Evolutionary conservation across 2,113 vertebrate genomes (phyloP).

Genomic region (Delphinus delphis): DNA sequence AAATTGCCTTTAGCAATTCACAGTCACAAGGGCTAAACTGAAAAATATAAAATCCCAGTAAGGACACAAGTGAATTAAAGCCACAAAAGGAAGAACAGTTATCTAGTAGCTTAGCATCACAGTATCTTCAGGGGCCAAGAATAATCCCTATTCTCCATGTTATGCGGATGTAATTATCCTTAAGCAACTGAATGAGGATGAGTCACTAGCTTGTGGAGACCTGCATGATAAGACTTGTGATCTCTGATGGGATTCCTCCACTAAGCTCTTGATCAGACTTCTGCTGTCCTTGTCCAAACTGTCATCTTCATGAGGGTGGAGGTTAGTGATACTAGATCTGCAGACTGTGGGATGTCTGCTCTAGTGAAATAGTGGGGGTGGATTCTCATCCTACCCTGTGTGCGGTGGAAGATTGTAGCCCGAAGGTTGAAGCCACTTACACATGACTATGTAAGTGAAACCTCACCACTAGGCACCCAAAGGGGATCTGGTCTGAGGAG

Average conservation of each 20-base stretch:
- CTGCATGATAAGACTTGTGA: not conserved
- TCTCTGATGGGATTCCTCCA: not conserved
- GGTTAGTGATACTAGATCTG: not conserved
- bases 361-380: not conserved
- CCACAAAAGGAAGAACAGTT: not conserved
- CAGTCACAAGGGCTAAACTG: not conserved
- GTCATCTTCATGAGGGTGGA: not conserved
- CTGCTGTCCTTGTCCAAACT: not conserved
- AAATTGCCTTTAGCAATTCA: not conserved
- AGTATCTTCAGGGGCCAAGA: not conserved
- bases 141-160: not conserved
- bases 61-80: conserved; percentile 37
- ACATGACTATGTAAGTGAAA: not conserved
- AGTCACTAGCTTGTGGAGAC: not conserved
- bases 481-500: not conserved
- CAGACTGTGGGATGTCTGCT: not conserved
- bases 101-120: not conserved
- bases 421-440: not conserved
- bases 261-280: not conserved
- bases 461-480: not conserved
- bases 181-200: not conserved
- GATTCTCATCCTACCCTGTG: not conserved
- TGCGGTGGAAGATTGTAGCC: not conserved
- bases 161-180: not conserved
- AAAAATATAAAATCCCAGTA: not conserved